These are phyloP conservation scores for Eclectus roratus DNA, from an alignment of 2,113 vertebrate species.

Conservation along the genomic window DNA sequence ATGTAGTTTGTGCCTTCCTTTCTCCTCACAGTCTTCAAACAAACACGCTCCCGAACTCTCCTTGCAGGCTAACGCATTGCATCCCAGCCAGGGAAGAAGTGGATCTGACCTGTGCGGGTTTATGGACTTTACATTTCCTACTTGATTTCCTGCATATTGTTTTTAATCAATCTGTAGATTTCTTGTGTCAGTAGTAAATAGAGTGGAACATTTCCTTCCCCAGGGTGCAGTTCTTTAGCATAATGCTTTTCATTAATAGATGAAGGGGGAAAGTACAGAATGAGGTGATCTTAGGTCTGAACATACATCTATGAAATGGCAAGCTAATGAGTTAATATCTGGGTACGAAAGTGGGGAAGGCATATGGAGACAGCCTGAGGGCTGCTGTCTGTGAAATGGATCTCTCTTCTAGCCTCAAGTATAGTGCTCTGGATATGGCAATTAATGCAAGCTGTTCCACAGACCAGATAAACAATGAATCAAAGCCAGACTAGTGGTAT, in stretches of 20 bases:
- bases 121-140: not conserved
- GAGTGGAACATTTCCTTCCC: constrained; percentile 33
- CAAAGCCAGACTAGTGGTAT: constrained; percentile 25
- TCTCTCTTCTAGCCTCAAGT: not conserved
- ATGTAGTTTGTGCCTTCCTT: not conserved
- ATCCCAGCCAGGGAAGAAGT: not conserved
- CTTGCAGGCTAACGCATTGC: not conserved
- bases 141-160: not conserved
- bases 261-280: not conserved
- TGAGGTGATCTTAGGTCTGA: not conserved
- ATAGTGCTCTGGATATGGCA: not conserved
- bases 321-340: constrained; percentile 30
- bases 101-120: not conserved
- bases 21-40: not conserved
- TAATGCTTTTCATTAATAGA: constrained; percentile 19
- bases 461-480: constrained; percentile 42
- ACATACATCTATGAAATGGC: not conserved
- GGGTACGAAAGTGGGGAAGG: not conserved
- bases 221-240: constrained; percentile 4
- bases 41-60: not conserved
- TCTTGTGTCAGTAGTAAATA: constrained; percentile 41
- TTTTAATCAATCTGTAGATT: constrained; percentile 55
- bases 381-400: constrained; percentile 17
- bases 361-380: constrained; percentile 1
- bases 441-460: constrained; percentile 35